Evolutionary conservation across 2,797 vertebrate species (phyloP), one percentile per base, ranked within the genome.

Genomic region (Pipistrellus nathusii): DNA sequence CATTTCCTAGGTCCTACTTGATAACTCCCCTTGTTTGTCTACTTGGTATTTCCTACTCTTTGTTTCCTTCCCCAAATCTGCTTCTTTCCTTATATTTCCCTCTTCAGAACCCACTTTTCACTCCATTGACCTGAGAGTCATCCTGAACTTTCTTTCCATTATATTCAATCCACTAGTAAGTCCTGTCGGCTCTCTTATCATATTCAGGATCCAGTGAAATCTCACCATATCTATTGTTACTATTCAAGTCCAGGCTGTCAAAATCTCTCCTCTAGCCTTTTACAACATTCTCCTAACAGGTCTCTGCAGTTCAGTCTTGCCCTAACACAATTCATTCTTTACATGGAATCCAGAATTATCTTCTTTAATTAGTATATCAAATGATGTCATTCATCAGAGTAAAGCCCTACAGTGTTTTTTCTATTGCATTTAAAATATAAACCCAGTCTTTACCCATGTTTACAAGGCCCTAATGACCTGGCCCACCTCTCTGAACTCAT

Each of bases 281-380:
- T 78, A 38, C 46, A 66, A 46, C 71, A 48, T 27, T 93, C 59
- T 86, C 83, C 41, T 64, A 82, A 76, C 62, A 75, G 23, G 14
- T 71, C 4, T 92, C 53, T 75, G 59, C 86, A 38, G 35, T 75
- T 90, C 71, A 81, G 13, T 89, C 73, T 92, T 96, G 38, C 35
- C 35, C 30, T 95, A 23, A n/a, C 21, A 27, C 15, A 57, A 32
- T 91, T 78, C n/a, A 51, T 75, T 71, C 55, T 76, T 76, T 81
- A 46, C 15, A 41, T n/a, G 23, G 73, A 88, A 76, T 85, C 27
- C 38, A 95, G 68, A 85, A 62, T 32, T 13, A 81, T 17, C 30
- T 93, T 85, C n/a, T 82, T 62, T 18, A 64, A 82, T 80, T 62
- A 35, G 55, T 73, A 92, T 77, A 55, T 90, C 35, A 44, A 4